Conservation (phyloP, 2,888 invertebrate genomes). For the Pedicia rivosa region DNA sequence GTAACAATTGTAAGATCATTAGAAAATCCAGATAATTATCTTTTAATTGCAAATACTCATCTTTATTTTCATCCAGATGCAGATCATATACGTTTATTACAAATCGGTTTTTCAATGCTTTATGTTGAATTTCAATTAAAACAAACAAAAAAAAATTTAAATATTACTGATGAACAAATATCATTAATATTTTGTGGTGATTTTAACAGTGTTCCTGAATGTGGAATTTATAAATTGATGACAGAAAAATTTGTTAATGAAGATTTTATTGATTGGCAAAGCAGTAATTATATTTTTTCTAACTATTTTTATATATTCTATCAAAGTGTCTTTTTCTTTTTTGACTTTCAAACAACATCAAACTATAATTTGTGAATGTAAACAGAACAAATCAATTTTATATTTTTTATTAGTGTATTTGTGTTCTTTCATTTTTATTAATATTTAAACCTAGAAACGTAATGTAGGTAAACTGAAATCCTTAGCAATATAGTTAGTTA, state of each 20-base stretch:
- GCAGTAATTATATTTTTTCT: constrained; percentile 45
- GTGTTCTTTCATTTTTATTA: too few relatives aligned
- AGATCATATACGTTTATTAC: constrained; percentile 75
- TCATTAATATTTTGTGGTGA: constrained; percentile 77
- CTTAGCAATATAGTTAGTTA: too few relatives aligned
- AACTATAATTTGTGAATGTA: too few relatives aligned
- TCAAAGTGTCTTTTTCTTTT: too few relatives aligned
- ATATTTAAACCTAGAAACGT: too few relatives aligned
- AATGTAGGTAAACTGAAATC: too few relatives aligned
- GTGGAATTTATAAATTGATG: constrained; percentile 64
- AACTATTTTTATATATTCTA: constrained; percentile 7
- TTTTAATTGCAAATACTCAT: constrained; percentile 76
- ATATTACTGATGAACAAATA: constrained; percentile 27
- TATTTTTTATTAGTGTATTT: too few relatives aligned
- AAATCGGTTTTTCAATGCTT: constrained; percentile 56
- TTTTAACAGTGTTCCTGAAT: constrained; percentile 77
- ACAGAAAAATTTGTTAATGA: constrained; percentile 48
- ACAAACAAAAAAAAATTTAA: constrained; percentile 16
- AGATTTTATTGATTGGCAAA: constrained; percentile 57
- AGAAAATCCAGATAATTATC: constrained; percentile 32
- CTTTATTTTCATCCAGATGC: constrained; percentile 87
- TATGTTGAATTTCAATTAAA: too few relatives aligned
- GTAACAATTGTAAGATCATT: constrained; percentile 38
- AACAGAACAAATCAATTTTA: too few relatives aligned
- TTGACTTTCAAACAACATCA: too few relatives aligned